Evolutionary conservation across 2,888 invertebrate genomes (phyloP), one percentile per base, ranked within the genome.

Genomic region (Trichopria drosophilae): DNA sequence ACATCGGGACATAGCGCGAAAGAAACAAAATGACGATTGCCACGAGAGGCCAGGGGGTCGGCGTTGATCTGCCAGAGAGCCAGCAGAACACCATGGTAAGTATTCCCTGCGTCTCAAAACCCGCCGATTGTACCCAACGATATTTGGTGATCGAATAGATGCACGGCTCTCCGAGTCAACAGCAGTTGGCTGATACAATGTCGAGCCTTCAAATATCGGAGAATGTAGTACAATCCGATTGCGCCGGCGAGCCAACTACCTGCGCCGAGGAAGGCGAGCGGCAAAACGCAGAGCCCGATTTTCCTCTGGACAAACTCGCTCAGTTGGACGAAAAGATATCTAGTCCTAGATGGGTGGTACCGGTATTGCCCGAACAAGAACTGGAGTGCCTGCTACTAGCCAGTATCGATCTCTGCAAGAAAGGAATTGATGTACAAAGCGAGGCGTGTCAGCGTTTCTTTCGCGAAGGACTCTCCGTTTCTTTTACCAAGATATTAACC

Each of bases 281-380:
- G 55, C 78, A 79, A 51, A 72, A 71, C 40, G 62, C 66, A n/a
- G 83, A 83, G 64, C 83, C 83, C 12, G 83, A 84, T 59, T 97
- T 96, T 82, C 96, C 96, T 57, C 83, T 87, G 69, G 84, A 86
- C 40, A 93, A 94, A 77, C 79, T 97, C 73, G 85, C 87, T 62
- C 86, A 88, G 65, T 80, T 97, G 66, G 95, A 96, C 79, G 95
- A 95, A 75, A 96, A 96, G 83, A 94, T 97, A 73, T 93, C 93
- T 66, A 88, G 90, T 79, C 88, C 94, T 51, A 83, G 96, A 68
- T 97, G 97, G 97, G 93, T 97, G 56, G 96, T 97, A 42, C 97
- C 97, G 24, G 97, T 97, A 43, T 79, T 97, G 68, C 95, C 97
- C 9, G 94, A 95, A 68, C 95, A 96, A 78, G 96, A 97, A 77